phyloP scores from a whole-genome alignment of 1,140 invertebrate genomes.

The Drosophila carrolli region DNA sequence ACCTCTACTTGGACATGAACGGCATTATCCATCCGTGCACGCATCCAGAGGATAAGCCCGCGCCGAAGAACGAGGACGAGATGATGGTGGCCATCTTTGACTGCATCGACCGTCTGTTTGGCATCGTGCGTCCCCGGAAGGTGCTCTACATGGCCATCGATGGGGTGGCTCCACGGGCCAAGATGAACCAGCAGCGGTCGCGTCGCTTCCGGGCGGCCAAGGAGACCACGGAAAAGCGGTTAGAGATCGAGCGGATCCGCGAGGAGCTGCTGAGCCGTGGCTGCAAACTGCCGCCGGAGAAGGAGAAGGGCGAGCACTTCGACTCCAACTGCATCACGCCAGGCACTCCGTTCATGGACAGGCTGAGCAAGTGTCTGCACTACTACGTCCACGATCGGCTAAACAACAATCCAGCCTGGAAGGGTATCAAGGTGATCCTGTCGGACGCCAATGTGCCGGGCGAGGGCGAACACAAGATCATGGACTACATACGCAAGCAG shows the following conservation, averaged over 20 bases:
- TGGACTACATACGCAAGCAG: conserved; percentile 99
- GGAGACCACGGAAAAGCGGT: conserved; percentile 95
- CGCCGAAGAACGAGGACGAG: conserved; percentile 99
- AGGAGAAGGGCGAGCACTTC: conserved; percentile 96
- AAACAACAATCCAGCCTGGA: conserved; percentile 98
- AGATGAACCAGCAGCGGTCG: conserved; percentile 99
- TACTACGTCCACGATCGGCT: conserved; percentile 98
- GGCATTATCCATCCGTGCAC: conserved; percentile 99
- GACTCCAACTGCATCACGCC: conserved; percentile 99
- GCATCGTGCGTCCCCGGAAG: conserved; percentile 97
- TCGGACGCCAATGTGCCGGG: conserved; percentile 99
- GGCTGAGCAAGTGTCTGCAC: conserved; percentile 96
- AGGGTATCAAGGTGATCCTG: conserved; percentile 96
- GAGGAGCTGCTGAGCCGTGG: conserved; percentile 87
- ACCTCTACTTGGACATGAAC: conserved; percentile 99
- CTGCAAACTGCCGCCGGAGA: conserved; percentile 93
- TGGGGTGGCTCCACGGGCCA: conserved; percentile 98
- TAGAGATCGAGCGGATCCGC: conserved; percentile 92
- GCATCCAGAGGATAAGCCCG: conserved; percentile 99
- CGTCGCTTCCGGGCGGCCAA: conserved; percentile 98
- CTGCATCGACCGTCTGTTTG: conserved; percentile 98
- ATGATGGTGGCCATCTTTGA: conserved; percentile 99
- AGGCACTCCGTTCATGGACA: conserved; percentile 99
- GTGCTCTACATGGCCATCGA: conserved; percentile 99
- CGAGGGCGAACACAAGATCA: conserved; percentile 99